phyloP scores from a whole-genome alignment of 2,888 invertebrate genomes.

The Palloptera scutellata region DNA sequence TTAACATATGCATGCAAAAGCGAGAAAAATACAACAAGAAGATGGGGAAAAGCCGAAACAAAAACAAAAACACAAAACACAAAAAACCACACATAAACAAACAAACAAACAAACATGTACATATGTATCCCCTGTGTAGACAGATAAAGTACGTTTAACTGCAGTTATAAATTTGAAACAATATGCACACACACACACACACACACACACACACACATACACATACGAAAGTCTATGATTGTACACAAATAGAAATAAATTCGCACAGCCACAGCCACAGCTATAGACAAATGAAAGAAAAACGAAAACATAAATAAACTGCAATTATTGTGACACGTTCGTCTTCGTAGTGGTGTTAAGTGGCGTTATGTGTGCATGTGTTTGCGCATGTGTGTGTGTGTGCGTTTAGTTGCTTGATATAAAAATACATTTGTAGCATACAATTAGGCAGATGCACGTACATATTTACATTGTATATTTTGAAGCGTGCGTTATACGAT shows the following conservation, averaged over 20 bases:
- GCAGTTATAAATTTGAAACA: constrained; percentile 3
- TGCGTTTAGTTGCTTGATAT: not conserved
- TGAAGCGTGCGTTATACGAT: too few relatives aligned
- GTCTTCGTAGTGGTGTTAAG: too few relatives aligned
- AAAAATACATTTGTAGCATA: constrained; percentile 1
- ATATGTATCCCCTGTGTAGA: too few relatives aligned
- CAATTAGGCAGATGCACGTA: constrained; percentile 2
- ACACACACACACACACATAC: too few relatives aligned
- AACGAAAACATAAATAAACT: too few relatives aligned
- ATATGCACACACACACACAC: not conserved
- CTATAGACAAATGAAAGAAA: not conserved
- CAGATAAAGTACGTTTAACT: not conserved
- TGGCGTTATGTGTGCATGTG: too few relatives aligned
- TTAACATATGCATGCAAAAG: not conserved
- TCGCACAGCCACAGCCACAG: not conserved
- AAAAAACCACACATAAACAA: not conserved
- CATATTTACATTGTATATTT: not conserved
- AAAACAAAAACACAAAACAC: not conserved
- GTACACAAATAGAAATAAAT: not conserved
- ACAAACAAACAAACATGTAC: not conserved
- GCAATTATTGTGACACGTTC: too few relatives aligned
- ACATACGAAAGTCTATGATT: too few relatives aligned
- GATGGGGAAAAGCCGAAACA: not conserved
- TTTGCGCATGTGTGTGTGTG: too few relatives aligned
- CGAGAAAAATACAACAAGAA: not conserved